phyloP scores from a whole-genome alignment of 2,888 invertebrate species.

The Psococerastis gibbosa region DNA sequence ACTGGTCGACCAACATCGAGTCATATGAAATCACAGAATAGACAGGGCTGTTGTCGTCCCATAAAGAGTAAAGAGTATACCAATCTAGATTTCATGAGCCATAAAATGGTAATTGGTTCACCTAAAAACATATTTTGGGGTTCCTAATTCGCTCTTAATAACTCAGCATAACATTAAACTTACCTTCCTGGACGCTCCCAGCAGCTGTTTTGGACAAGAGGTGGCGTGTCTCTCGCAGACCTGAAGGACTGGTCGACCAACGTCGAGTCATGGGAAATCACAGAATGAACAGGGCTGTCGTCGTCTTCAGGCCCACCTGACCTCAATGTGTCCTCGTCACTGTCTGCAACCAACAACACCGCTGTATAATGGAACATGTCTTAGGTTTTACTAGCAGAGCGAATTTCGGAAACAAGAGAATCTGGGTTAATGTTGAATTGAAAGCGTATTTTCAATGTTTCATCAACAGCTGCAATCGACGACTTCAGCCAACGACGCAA shows the following conservation, averaged over 20 bases:
- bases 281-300: conserved; percentile 5
- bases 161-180: conserved; percentile 6
- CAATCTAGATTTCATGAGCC: too few relatives aligned
- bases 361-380: background rate
- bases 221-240: conserved; percentile 20
- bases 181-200: conserved; percentile 15
- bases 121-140: too few relatives aligned
- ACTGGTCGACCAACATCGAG: conserved; percentile 28
- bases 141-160: too few relatives aligned
- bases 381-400: conserved; percentile 3
- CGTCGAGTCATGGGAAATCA: conserved; percentile 31
- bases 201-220: conserved; percentile 14
- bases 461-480: too few relatives aligned
- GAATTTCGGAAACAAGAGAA: too few relatives aligned
- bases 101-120: too few relatives aligned
- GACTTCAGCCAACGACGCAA: too few relatives aligned
- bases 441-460: too few relatives aligned
- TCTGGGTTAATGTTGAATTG: too few relatives aligned
- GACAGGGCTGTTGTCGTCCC: too few relatives aligned
- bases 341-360: conserved; percentile 23
- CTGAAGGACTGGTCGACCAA: conserved; percentile 24
- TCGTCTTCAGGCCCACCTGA: conserved; percentile 21
- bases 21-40: too few relatives aligned
- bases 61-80: too few relatives aligned
- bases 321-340: conserved; percentile 27